phyloP scores from a whole-genome alignment of 2,888 invertebrate genomes.

The Oscheius sp. region DNA sequence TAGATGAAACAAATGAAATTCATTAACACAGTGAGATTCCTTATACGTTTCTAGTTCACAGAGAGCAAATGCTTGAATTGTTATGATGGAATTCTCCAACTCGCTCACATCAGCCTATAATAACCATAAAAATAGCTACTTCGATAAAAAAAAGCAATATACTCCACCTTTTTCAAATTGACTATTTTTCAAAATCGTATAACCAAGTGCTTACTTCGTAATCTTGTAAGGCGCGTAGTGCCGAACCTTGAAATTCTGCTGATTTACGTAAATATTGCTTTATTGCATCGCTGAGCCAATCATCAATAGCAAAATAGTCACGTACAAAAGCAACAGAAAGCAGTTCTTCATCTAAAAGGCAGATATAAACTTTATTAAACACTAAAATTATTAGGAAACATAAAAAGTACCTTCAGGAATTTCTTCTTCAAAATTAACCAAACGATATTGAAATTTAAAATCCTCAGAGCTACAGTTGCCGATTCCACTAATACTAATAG shows the following conservation, averaged over 20 bases:
- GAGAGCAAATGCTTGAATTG: conserved; percentile 11
- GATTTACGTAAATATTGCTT: not conserved
- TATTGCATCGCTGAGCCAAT: not conserved
- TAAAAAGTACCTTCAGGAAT: not conserved
- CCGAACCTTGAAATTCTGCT: not conserved
- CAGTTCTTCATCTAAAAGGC: not conserved
- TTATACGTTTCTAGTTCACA: conserved; percentile 5
- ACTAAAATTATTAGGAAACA: not conserved
- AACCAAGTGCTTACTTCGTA: conserved; percentile 1
- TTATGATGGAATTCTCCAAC: not conserved
- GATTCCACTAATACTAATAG: not conserved
- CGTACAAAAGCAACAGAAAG: conserved; percentile 3
- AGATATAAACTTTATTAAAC: not conserved
- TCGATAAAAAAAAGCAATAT: no score
- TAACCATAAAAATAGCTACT: not conserved
- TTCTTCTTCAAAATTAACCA: not conserved
- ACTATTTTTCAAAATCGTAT: not conserved
- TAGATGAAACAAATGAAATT: conserved; percentile 21
- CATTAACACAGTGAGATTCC: not conserved
- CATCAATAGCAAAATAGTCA: conserved; percentile 1
- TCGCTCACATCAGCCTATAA: conserved; percentile 14
- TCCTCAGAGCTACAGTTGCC: not conserved
- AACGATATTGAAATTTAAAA: not conserved
- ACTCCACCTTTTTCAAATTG: no score
- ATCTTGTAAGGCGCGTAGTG: not conserved